Evolutionary conservation across 2,797 vertebrate genomes (phyloP).

Genomic region (Falco novaeseelandiae): DNA sequence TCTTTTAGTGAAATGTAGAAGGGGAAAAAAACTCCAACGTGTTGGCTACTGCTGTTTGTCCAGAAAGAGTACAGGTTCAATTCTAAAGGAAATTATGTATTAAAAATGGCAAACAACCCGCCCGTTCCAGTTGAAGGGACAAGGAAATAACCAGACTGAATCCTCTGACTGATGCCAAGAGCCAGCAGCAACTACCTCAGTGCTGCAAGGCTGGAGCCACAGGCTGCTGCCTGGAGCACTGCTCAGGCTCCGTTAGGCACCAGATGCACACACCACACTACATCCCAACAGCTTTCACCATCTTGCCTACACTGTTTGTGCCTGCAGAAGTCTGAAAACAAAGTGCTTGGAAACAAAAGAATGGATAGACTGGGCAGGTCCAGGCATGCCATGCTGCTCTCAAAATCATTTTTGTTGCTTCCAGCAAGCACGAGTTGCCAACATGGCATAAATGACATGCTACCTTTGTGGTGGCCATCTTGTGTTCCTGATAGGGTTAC

Average conservation of each 20-base stretch:
- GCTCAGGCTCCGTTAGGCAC: not conserved
- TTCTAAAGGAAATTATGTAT: not conserved
- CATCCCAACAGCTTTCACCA: not conserved
- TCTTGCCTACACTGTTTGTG: not conserved
- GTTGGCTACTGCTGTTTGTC: not conserved
- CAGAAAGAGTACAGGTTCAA: not conserved
- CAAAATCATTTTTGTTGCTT: not conserved
- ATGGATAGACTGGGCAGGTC: not conserved
- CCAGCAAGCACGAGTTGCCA: fast-evolving
- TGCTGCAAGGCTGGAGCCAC: not conserved
- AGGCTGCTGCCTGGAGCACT: not conserved
- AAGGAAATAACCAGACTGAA: not conserved
- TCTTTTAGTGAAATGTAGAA: not conserved
- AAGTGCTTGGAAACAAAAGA: not conserved
- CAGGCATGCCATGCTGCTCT: fast-evolving
- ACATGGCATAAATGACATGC: not conserved
- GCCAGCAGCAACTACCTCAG: not conserved
- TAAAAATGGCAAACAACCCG: not conserved
- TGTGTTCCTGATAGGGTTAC: not conserved
- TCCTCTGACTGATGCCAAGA: not conserved
- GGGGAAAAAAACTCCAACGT: not conserved
- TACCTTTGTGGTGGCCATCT: not conserved
- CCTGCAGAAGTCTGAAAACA: not conserved
- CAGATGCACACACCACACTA: not conserved
- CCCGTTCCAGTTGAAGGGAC: not conserved